A percentile compares a stretch with the other conserved stretches of the same genome.
Conservation (phyloP, 2,888 invertebrate species). For the Chironomus riparius region DNA sequence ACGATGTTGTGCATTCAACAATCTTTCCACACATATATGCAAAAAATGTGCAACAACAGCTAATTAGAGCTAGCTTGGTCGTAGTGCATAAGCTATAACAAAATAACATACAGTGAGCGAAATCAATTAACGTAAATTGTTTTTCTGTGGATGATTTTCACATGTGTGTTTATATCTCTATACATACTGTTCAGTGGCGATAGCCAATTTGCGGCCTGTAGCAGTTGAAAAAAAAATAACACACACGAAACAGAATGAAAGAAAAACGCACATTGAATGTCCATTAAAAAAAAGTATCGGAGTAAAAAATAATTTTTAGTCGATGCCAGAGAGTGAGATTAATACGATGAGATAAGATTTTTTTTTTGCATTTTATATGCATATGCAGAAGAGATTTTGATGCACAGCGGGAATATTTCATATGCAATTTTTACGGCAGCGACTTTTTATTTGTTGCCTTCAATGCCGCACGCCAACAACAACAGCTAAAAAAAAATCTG, state of each 20-base stretch:
- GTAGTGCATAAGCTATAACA: not conserved
- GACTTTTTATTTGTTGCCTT: too few species aligned
- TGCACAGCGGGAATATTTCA: not conserved
- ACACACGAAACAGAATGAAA: not conserved
- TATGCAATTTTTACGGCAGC: not conserved
- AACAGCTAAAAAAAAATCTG: not conserved
- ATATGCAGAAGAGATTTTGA: not conserved
- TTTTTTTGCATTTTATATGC: not conserved
- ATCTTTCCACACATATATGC: not conserved
- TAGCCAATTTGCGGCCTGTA: not conserved
- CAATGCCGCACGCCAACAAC: not conserved
- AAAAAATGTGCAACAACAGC: not conserved
- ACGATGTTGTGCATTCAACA: not conserved
- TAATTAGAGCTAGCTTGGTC: too few species aligned
- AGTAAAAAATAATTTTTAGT: not conserved
- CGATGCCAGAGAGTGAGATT: not conserved
- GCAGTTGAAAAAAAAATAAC: not conserved
- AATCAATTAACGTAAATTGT: conserved; percentile 23
- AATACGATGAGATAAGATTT: not conserved
- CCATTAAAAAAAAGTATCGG: too few species aligned
- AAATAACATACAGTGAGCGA: not conserved
- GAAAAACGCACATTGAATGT: not conserved
- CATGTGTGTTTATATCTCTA: not conserved
- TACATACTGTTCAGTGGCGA: not conserved
- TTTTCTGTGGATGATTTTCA: not conserved